Evolutionary conservation across 2,797 vertebrate genomes (phyloP), one percentile per base, ranked within the genome.

Genomic region (Tokudaia tokunoshimensis): DNA sequence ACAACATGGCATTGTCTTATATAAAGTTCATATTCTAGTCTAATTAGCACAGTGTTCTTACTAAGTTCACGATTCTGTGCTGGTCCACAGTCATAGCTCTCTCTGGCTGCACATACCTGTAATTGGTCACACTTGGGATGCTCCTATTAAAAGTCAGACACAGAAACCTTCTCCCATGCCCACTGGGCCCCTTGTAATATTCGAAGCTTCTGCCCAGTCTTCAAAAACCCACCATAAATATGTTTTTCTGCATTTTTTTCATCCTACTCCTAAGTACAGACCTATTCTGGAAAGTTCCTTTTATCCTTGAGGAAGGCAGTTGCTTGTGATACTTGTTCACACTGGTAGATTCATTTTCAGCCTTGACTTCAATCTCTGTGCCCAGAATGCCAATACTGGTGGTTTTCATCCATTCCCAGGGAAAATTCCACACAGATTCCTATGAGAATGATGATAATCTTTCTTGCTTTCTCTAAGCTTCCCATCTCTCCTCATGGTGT

Each of bases 201-300:
- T 0, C 12, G 4, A 2, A 1, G 0, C 34, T 44, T 1, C 13
- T 8, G 55, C 1, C 11, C 0, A 1, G 24, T 10, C 11, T 0
- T 41, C 47, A 5, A 2, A 14, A 22, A 14, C 10, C 41, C 4
- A 11, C 3, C 63, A 2, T 7, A 37, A 14, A 0, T 22, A 10
- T 19, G 0, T 6, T 19, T 31, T 47, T 7, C 0, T 52, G 3
- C n/a, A 22, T n/a, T 0, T 0, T 20, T 29, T 14, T 82, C 1
- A 12, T 37, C n/a, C 1, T 52, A 52, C 0, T 5, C 26, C 22
- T 19, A 22, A 24, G 24, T 24, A 47, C 9, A 59, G 19, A 26
- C 0, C 8, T 2, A 1, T 4, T 29, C 29, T 75, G 14, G 19
- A 52, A 50, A n/a, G 26, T 20, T 29, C 26, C 4, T 88, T 41